Conservation (phyloP, 2,888 invertebrate genomes). For the Anthophora plumipes region DNA sequence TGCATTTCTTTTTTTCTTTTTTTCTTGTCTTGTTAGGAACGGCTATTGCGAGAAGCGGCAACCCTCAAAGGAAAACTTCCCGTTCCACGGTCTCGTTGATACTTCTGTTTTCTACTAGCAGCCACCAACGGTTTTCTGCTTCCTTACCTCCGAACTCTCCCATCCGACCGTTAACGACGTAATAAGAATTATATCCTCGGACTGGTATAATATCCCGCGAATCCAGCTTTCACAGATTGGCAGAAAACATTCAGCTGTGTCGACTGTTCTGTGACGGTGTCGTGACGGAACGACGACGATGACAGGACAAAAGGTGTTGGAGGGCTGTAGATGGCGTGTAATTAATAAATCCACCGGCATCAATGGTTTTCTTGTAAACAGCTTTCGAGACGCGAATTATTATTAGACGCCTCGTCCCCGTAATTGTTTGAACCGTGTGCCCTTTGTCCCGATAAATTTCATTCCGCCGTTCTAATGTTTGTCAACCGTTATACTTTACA, state of each 20-base stretch:
- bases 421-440: conserved; percentile 44
- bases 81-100: background rate
- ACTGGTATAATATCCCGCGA: conserved; percentile 63
- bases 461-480: conserved; percentile 37
- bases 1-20: conserved; percentile 82
- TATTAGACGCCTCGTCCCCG: conserved; percentile 30
- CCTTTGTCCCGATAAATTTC: conserved; percentile 46
- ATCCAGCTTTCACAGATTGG: conserved; percentile 56
- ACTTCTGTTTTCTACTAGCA: background rate
- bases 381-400: conserved; percentile 47
- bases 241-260: conserved; percentile 55
- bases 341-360: conserved; percentile 60
- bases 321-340: conserved; percentile 47
- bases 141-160: background rate
- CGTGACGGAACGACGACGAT: background rate
- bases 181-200: conserved; percentile 71
- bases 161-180: conserved; percentile 54
- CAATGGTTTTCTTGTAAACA: conserved; percentile 40
- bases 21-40: conserved; percentile 76
- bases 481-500: conserved; percentile 20
- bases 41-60: conserved; percentile 61
- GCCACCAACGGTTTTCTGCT: background rate
- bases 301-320: conserved; percentile 23
- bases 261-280: conserved; percentile 4
- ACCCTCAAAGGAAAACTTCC: conserved; percentile 70